Base-by-base conservation (phyloP, 1,140 invertebrate genomes). In the Nasonia giraulti region DNA sequence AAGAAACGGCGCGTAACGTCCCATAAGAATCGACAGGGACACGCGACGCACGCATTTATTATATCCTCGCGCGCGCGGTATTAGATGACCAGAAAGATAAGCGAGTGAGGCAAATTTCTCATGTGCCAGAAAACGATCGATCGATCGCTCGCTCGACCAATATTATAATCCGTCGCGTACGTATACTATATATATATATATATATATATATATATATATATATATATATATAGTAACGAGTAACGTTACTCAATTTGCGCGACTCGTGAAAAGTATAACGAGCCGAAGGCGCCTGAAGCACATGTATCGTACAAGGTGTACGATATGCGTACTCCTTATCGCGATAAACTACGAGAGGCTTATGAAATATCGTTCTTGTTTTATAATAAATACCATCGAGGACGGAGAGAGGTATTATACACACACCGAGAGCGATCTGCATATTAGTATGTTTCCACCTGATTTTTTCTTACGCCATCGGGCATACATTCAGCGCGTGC, bases 11-110 rank as follows among this genome's bases (percentile, higher is more conserved):
- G 69, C 69, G 27, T 31, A 31, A 71, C 69, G 31, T 33, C 69
- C 27, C 23, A 33, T 71, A n/a, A 71, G 69, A 33, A 71, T 71
- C 69, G 69, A 71, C 69, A 71, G 69, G 10, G 69, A 50, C 44
- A 77, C 75, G 75, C 75, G 75, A 77, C 75, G 75, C 75, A 14
- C 44, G 75, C 75, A 77, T 77, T 77, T 12, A 76, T 44, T 47
- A 77, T 40, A 20, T 17, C 10, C 37, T 75, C 17, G 17, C 31
- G 4, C 33, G 33, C 0, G 33, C 6, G 7, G 31, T 75, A 75
- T 75, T 75, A 75, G 73, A 75, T 75, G 37, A 75, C 31, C 73
- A 75, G 6, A 12, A n/a, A 27, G 69, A 71, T 71, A 71, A 71
- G 23, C 10, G 6, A 14, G 27, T 27, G 23, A 44, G 40, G 69